Evolutionary conservation across 2,113 vertebrate species (phyloP).

Genomic region (Dicrurus megarhynchus): DNA sequence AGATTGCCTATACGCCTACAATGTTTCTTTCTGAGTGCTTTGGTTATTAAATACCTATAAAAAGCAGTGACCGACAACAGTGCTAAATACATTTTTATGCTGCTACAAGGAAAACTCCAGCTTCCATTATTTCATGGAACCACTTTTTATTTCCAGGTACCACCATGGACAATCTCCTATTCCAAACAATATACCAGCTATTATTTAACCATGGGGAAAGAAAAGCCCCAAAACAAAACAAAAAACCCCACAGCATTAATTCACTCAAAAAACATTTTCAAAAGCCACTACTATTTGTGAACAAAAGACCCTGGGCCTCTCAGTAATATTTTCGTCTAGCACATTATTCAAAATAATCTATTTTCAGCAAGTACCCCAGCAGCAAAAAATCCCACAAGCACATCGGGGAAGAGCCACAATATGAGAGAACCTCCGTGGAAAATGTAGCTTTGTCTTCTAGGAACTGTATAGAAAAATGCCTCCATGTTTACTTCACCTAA

Average conservation of each 20-base stretch:
- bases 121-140: background rate
- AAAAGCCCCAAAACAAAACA: background rate
- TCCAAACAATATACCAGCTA: conserved; percentile 21
- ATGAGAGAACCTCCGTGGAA: background rate
- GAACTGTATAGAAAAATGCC: background rate
- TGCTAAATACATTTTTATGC: background rate
- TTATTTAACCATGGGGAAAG: background rate
- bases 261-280: background rate
- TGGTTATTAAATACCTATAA: background rate
- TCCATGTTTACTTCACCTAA: background rate
- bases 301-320: background rate
- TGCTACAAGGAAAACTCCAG: background rate
- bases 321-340: background rate
- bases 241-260: background rate
- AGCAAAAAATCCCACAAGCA: background rate
- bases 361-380: background rate
- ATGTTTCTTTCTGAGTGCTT: background rate
- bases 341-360: background rate
- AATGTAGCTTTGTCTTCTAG: background rate
- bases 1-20: background rate
- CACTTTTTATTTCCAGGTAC: background rate
- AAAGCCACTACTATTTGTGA: background rate
- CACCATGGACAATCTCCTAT: background rate
- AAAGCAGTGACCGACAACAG: background rate
- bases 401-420: background rate